Percentiles rank a stretch among this genome's conserved stretches.
phyloP scores from a whole-genome alignment of 2,113 vertebrate genomes.

The Pyxicephalus adspersus region DNA sequence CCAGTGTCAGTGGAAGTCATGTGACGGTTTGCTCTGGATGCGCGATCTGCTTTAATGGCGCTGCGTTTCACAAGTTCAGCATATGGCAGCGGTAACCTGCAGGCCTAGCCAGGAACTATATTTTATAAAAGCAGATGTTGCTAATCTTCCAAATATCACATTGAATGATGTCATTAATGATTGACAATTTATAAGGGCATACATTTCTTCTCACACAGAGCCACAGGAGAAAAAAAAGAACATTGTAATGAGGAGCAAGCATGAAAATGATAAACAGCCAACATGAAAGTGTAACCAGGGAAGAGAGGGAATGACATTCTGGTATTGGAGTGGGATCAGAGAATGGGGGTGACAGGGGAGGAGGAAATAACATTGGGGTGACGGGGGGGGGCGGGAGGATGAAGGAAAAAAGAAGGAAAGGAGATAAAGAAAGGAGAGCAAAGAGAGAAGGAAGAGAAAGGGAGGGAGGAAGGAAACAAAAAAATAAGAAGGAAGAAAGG shows the following conservation, averaged over 20 bases:
- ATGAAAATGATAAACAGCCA: neutral
- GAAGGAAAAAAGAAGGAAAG: too few species aligned
- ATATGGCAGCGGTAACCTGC: slow-evolving; percentile 68
- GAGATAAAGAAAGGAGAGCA: too few species aligned
- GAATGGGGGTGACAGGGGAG: neutral
- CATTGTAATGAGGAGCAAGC: neutral
- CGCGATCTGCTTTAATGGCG: slow-evolving; percentile 29
- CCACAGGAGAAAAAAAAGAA: slow-evolving; percentile 7
- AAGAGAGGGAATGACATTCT: neutral
- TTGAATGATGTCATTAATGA: slow-evolving; percentile 68
- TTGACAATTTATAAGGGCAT: slow-evolving; percentile 64
- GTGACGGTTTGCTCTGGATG: neutral
- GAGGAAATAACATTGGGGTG: too few species aligned
- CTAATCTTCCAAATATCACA: slow-evolving; percentile 69
- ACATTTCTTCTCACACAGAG: slow-evolving; percentile 52
- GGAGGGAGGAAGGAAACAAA: neutral
- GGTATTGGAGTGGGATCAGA: neutral
- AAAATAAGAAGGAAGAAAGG: neutral
- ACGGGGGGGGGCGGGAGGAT: too few species aligned
- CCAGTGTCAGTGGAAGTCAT: slow-evolving; percentile 3
- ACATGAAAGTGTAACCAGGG: neutral
- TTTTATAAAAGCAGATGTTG: slow-evolving; percentile 74
- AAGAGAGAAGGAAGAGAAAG: neutral
- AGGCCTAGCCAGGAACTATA: slow-evolving; percentile 68
- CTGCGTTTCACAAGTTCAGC: slow-evolving; percentile 60